Evolutionary conservation across 64 coral and sea anemone species (phyloP).

Genomic region (Montipora foliosa): DNA sequence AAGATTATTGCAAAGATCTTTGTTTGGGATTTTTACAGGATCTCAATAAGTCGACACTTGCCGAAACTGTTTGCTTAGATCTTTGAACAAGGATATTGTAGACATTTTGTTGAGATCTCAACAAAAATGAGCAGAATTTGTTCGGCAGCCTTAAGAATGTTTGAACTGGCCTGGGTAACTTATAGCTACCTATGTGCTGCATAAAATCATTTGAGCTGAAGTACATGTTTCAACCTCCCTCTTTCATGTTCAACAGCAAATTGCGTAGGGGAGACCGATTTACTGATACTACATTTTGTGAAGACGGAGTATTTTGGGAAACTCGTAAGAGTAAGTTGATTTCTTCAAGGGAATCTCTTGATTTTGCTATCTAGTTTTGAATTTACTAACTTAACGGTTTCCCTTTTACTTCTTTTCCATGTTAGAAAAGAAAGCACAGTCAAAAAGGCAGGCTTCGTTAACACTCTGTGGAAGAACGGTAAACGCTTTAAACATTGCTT

Average conservation of each 20-base stretch:
- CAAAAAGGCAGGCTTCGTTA: not conserved
- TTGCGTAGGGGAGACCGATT: slow-evolving; percentile 38
- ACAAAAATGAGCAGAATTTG: too few relatives aligned
- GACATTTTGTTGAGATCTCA: too few relatives aligned
- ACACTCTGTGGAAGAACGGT: not conserved
- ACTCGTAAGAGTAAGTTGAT: slow-evolving; percentile 17
- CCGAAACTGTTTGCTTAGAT: too few relatives aligned
- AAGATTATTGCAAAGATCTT: too few relatives aligned
- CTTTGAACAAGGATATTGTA: too few relatives aligned
- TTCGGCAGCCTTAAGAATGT: too few relatives aligned
- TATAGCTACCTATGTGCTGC: too few relatives aligned
- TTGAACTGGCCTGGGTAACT: too few relatives aligned
- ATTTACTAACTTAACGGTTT: not conserved
- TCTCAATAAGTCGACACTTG: too few relatives aligned
- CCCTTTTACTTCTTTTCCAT: not conserved
- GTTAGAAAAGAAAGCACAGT: not conserved
- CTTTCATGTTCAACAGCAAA: slow-evolving; percentile 19
- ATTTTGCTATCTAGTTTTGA: not conserved
- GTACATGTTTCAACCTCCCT: not conserved
- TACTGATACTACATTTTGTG: slow-evolving; percentile 27
- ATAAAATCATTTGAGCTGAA: too few relatives aligned
- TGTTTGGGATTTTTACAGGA: too few relatives aligned
- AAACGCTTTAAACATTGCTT: not conserved
- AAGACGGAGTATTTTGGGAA: not conserved
- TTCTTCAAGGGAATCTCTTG: not conserved